Evolutionary conservation across 1,140 invertebrate genomes (phyloP).

Genomic region (Drosophila pectinifera): DNA sequence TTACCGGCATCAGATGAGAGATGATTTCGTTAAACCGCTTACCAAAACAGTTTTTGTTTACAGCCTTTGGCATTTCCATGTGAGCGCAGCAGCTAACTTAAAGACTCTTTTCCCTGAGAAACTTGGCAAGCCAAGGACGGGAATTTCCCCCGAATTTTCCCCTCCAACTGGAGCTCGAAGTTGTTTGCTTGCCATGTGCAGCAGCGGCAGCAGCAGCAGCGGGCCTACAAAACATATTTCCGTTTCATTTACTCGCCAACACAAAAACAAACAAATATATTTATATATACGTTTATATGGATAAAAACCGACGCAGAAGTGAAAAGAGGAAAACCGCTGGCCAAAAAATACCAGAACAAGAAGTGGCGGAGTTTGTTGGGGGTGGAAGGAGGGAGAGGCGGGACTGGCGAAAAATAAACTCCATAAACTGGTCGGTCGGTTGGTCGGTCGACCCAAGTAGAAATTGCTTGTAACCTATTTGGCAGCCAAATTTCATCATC

Average conservation of each 20-base stretch:
- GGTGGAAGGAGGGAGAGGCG: neutral
- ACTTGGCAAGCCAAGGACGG: conserved; percentile 25
- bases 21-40: conserved; percentile 51
- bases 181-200: conserved; percentile 60
- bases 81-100: conserved; percentile 22
- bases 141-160: conserved; percentile 18
- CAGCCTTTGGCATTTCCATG: conserved; percentile 26
- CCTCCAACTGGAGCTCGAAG: conserved; percentile 1
- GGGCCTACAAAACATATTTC: conserved; percentile 81
- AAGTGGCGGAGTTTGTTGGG: conserved; percentile 27
- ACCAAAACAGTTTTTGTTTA: conserved; percentile 25
- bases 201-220: conserved; percentile 1
- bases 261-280: conserved; percentile 18
- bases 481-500: conserved; percentile 81
- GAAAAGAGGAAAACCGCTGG: conserved; percentile 59
- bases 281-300: too few species aligned
- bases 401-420: conserved; percentile 43
- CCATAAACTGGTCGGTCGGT: conserved; percentile 61
- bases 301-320: conserved; percentile 20
- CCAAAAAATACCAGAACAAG: conserved; percentile 65
- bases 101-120: conserved; percentile 41
- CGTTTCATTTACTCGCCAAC: conserved; percentile 81
- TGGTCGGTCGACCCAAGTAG: conserved; percentile 63
- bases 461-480: conserved; percentile 83
- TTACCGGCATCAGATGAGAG: conserved; percentile 29